These are phyloP conservation scores for Shinisaurus crocodilurus DNA, from an alignment of 2,113 vertebrate genomes.

Conservation along the genomic window DNA sequence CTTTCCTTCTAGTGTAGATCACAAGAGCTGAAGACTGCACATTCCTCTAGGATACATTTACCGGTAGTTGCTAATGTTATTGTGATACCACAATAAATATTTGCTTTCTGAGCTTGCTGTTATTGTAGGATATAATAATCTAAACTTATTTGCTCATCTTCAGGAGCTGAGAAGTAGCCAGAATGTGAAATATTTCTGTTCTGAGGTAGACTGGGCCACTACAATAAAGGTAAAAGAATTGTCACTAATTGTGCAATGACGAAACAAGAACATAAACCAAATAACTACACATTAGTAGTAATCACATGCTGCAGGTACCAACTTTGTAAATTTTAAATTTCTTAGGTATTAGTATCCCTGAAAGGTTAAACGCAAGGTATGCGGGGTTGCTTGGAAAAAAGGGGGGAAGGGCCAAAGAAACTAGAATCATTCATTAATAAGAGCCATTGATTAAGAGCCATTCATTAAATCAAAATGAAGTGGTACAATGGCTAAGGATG, in stretches of 20 bases:
- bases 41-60: background rate
- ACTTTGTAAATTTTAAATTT: background rate
- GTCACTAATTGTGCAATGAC: conserved; percentile 10
- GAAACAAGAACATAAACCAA: conserved; percentile 23
- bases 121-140: conserved; percentile 20
- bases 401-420: background rate
- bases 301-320: background rate
- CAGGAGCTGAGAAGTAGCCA: background rate
- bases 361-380: background rate
- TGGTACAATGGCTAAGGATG: background rate
- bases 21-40: background rate
- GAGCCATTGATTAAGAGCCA: background rate
- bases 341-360: background rate
- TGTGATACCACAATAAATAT: conserved; percentile 11
- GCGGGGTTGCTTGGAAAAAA: background rate
- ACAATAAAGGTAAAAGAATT: background rate
- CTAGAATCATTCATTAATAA: too few species aligned
- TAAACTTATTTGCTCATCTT: conserved; percentile 39
- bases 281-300: background rate
- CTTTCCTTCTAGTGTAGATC: background rate
- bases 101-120: conserved; percentile 41
- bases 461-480: background rate
- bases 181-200: conserved; percentile 26
- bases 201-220: conserved; percentile 15
- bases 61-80: conserved; percentile 36